Conservation (phyloP, 2,888 invertebrate species). For the Monopis laevigella region DNA sequence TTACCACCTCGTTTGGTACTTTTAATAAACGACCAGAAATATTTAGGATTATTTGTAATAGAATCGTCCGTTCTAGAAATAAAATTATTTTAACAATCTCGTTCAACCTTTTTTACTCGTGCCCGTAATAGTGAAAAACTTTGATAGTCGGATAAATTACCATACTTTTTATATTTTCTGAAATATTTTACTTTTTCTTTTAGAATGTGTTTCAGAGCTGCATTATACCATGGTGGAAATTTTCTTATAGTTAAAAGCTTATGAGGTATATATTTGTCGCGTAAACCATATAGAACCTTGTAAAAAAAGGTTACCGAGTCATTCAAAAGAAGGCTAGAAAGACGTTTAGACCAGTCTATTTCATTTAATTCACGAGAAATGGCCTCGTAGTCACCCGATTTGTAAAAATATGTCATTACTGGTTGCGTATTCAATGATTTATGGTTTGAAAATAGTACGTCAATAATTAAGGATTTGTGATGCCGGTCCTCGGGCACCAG, state of each 20-base stretch:
- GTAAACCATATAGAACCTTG: neutral
- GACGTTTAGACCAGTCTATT: neutral
- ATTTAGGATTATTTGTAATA: neutral
- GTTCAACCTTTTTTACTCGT: neutral
- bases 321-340: neutral
- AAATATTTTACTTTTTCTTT: neutral
- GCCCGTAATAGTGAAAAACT: neutral
- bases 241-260: neutral
- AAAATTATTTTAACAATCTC: neutral
- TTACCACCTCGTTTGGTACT: no score
- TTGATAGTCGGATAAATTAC: neutral
- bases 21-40: neutral
- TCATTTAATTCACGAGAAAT: neutral
- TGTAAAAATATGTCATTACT: neutral
- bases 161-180: slow-evolving; percentile 1
- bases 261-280: neutral
- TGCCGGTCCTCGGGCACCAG: neutral
- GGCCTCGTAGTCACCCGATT: neutral
- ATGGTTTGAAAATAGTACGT: neutral
- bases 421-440: neutral
- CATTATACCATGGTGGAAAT: neutral
- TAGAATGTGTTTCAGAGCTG: neutral
- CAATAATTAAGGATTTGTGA: neutral
- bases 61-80: neutral
- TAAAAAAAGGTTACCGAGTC: neutral